Evolutionary conservation across 2,888 invertebrate genomes (phyloP), one percentile per base, ranked within the genome.

Genomic region (Phalera bucephala): DNA sequence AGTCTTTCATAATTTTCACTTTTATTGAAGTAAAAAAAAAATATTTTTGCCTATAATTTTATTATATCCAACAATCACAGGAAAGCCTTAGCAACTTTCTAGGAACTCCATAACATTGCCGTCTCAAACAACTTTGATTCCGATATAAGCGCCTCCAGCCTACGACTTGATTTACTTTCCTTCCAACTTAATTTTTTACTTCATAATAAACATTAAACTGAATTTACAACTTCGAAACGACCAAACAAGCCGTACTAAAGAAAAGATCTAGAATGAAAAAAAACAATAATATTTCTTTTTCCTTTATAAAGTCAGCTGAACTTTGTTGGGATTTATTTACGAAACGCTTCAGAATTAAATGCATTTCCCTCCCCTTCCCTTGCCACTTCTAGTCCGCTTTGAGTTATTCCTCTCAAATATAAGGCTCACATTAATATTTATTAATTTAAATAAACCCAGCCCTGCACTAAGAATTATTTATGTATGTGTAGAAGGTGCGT

Each of bases 261-360:
- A 42, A 56, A 59, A 41, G 48, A 52, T 59, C 44, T 30, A 19
- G 43, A 35, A 35, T 38, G 32, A 40, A 47, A 45, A 50, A 47
- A 48, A 43, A 58, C 41, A 55, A 54, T 56, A 30, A 56, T 51
- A 56, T 47, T 45, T 36, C 35, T 36, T 51, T 54, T 56, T 48
- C 59, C 40, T 59, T 56, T 51, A 56, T 55, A 55, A 54, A 56
- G 55, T 56, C 55, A 33, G 42, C 42, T 31, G 33, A 40, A 56
- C 41, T 56, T 51, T 45, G 42, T 42, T 40, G 40, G 40, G 45
- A 56, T 56, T 58, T 55, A 54, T 57, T 57, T 57, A 46, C 39
- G 33, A 22, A 59, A 55, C 44, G 45, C 31, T 41, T 45, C 36
- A 7, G 39, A 57, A 59, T 59, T 40, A 48, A n/a, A n/a, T n/a